phyloP scores from a whole-genome alignment of 1,140 invertebrate genomes.

The Ptiloglossa arizonensis region DNA sequence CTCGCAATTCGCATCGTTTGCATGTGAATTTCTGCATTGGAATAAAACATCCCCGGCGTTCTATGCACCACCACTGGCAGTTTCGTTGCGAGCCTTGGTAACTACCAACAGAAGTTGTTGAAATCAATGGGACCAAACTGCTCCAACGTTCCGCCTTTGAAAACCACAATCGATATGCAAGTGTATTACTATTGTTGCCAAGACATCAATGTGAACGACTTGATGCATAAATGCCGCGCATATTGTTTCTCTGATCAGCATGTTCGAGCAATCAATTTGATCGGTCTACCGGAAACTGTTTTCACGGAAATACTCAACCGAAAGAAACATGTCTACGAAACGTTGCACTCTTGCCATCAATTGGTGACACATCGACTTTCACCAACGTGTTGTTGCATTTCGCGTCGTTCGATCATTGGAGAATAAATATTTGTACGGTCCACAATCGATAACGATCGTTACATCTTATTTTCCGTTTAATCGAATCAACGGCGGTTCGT shows the following conservation, averaged over 20 bases:
- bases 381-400: too few relatives aligned
- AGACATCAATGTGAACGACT: conserved; percentile 7
- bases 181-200: conserved; percentile 27
- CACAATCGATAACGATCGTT: too few relatives aligned
- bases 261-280: conserved; percentile 19
- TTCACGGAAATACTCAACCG: not conserved
- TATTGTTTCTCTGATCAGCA: conserved; percentile 9
- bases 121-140: conserved; percentile 13
- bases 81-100: not conserved
- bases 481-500: too few relatives aligned
- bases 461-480: too few relatives aligned
- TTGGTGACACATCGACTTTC: too few relatives aligned
- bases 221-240: conserved; percentile 13
- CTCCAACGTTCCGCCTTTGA: not conserved
- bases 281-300: conserved; percentile 3
- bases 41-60: conserved; percentile 32
- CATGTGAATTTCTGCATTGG: conserved; percentile 47
- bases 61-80: not conserved
- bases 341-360: too few relatives aligned
- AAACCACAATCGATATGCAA: conserved; percentile 29
- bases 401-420: too few relatives aligned
- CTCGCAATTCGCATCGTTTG: conserved; percentile 26
- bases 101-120: not conserved
- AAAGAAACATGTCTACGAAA: too few relatives aligned
- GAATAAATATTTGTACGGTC: too few relatives aligned